Conservation (phyloP, 2,888 invertebrate genomes). For the Agrochola lychnidis region DNA sequence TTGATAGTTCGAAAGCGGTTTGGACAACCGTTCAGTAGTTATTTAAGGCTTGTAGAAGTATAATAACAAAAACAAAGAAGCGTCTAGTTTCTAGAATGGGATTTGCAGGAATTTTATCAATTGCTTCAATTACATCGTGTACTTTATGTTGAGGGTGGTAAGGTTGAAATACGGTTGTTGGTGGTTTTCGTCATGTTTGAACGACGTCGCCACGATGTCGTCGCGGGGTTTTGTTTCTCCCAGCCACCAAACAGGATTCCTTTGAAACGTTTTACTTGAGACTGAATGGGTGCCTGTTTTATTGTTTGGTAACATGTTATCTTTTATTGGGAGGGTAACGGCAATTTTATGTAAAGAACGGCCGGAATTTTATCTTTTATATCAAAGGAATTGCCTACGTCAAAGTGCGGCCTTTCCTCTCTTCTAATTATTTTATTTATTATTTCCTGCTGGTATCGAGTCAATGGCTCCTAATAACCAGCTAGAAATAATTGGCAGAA, state of each 20-base stretch:
- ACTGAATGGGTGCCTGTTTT: slow-evolving; percentile 78
- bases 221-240: slow-evolving; percentile 75
- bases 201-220: slow-evolving; percentile 63
- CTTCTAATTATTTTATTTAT: background rate
- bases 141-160: slow-evolving; percentile 56
- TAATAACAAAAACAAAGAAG: slow-evolving; percentile 64
- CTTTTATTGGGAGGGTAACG: slow-evolving; percentile 65
- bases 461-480: slow-evolving; percentile 7
- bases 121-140: slow-evolving; percentile 33
- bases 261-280: slow-evolving; percentile 76
- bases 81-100: slow-evolving; percentile 63
- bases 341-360: slow-evolving; percentile 54
- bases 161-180: slow-evolving; percentile 59
- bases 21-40: slow-evolving; percentile 45
- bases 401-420: background rate
- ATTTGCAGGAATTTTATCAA: slow-evolving; percentile 58
- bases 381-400: slow-evolving; percentile 7
- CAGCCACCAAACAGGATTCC: slow-evolving; percentile 82
- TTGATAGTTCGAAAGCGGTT: slow-evolving; percentile 59
- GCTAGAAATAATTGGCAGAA: slow-evolving; percentile 15
- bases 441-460: slow-evolving; percentile 16
- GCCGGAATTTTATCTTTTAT: slow-evolving; percentile 11
- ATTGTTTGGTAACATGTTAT: slow-evolving; percentile 76
- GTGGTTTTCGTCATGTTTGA: slow-evolving; percentile 49
- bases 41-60: slow-evolving; percentile 48